Evolutionary conservation across 1,140 invertebrate species (phyloP).

Genomic region (Drosophila seguyi): DNA sequence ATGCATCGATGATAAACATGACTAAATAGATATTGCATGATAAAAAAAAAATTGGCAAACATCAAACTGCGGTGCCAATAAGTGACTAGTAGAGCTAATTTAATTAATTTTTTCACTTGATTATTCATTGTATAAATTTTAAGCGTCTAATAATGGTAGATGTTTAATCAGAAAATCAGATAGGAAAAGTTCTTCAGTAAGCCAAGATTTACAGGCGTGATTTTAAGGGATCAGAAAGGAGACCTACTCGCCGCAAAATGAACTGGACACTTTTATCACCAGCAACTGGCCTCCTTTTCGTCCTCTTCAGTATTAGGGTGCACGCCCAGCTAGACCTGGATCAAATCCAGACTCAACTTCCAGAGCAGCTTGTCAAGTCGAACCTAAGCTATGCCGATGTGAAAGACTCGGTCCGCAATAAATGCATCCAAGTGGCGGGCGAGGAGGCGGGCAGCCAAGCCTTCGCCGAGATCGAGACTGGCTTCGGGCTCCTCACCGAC

Average conservation of each 20-base stretch:
- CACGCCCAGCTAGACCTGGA: constrained; percentile 56
- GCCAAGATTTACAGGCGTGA: neutral
- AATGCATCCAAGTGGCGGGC: constrained; percentile 74
- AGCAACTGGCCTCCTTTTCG: constrained; percentile 7
- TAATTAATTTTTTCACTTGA: constrained; percentile 29
- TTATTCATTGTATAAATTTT: neutral
- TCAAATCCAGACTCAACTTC: constrained; percentile 56
- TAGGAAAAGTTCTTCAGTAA: neutral
- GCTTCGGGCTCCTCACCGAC: constrained; percentile 62
- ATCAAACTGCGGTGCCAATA: neutral
- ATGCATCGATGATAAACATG: constrained; percentile 11
- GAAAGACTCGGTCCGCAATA: constrained; percentile 65
- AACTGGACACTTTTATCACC: neutral
- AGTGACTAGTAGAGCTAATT: constrained; percentile 23
- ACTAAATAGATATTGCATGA: constrained; percentile 1
- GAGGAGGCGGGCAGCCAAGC: constrained; percentile 63
- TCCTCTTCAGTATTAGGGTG: constrained; percentile 4
- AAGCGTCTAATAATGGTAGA: neutral
- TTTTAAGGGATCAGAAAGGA: neutral
- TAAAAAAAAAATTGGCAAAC: constrained; percentile 5
- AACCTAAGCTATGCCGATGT: constrained; percentile 49
- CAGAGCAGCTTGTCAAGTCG: constrained; percentile 52
- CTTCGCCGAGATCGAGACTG: constrained; percentile 57
- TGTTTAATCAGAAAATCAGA: neutral
- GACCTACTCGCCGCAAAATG: constrained; percentile 4